These are phyloP conservation scores for Nomia melanderi DNA, from an alignment of 1,140 invertebrate genomes.

Conservation along the genomic window DNA sequence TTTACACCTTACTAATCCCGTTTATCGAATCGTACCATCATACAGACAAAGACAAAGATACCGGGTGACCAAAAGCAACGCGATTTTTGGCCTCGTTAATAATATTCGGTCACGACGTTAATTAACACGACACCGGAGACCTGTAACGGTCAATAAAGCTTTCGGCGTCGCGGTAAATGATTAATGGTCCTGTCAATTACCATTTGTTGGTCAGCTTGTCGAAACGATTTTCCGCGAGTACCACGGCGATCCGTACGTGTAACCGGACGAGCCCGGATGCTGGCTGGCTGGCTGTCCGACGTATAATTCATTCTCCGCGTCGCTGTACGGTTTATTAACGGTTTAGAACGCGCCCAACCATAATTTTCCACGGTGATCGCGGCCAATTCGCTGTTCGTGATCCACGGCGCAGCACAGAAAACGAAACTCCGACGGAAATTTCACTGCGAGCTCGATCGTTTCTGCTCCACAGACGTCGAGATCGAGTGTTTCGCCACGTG, in stretches of 20 bases:
- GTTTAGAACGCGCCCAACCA: constrained; percentile 31
- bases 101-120: constrained; percentile 61
- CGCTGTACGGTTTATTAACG: constrained; percentile 29
- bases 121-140: constrained; percentile 63
- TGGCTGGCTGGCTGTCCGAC: too few relatives aligned
- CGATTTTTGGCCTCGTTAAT: constrained; percentile 39
- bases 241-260: constrained; percentile 47
- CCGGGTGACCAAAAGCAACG: too few relatives aligned
- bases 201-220: constrained; percentile 57
- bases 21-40: too few relatives aligned
- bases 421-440: too few relatives aligned
- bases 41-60: too few relatives aligned
- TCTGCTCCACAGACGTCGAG: constrained; percentile 86
- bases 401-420: too few relatives aligned
- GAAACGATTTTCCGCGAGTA: constrained; percentile 68
- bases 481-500: constrained; percentile 90
- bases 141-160: constrained; percentile 67
- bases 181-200: constrained; percentile 71
- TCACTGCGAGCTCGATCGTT: too few relatives aligned
- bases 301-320: constrained; percentile 33
- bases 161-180: constrained; percentile 65
- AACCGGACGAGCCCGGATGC: constrained; percentile 40
- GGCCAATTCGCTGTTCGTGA: constrained; percentile 2
- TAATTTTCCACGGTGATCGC: constrained; percentile 11
- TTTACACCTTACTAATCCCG: too few relatives aligned